Evolutionary conservation across 2,113 vertebrate genomes (phyloP), one percentile per base, ranked within the genome.

Genomic region (Arothron firmamentum): DNA sequence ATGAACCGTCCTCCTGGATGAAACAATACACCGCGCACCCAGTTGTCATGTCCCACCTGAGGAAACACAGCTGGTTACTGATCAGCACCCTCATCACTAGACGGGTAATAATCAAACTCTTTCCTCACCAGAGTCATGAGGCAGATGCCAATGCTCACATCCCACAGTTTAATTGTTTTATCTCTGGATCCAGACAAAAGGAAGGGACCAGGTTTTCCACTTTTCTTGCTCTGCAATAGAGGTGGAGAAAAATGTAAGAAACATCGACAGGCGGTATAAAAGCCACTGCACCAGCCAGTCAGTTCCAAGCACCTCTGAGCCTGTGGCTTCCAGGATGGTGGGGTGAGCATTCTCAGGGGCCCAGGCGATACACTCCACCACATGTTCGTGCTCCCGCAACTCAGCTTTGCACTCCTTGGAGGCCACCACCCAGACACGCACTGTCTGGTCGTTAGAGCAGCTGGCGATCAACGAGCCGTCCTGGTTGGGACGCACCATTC

Each of bases 151-250:
- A 92, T 98, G 75, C 95, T 94, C 74, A 99, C 95, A 74, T 99
- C 96, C 97, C 97, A 99, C 96, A 99, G 97, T 90, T 99, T 99
- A 86, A 99, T 98, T 65, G 94, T 98, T 93, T 98, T 98, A 91
- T 99, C 96, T 91, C 97, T 95, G 82, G 97, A 99, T 79, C 97
- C 97, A 81, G 97, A 99, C 62, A 99, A 93, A 78, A 99, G 94
- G 88, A 98, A 98, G 59, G 97, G 97, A 34, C 96, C 97, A 82
- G 95, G 93, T 72, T 98, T 98, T 70, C 96, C 96, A 78, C 95
- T 98, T 91, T 97, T 99, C 90, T 98, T 99, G 85, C 88, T 95
- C 96, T 99, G 87, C 0, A 82, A 78, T 18, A 81, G 48, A 57
- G 4, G 59, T 1, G 41, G 2, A 34, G 11, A 17, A 55, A 25